phyloP scores from a whole-genome alignment of 2,888 invertebrate genomes.

The Erebia palarica region DNA sequence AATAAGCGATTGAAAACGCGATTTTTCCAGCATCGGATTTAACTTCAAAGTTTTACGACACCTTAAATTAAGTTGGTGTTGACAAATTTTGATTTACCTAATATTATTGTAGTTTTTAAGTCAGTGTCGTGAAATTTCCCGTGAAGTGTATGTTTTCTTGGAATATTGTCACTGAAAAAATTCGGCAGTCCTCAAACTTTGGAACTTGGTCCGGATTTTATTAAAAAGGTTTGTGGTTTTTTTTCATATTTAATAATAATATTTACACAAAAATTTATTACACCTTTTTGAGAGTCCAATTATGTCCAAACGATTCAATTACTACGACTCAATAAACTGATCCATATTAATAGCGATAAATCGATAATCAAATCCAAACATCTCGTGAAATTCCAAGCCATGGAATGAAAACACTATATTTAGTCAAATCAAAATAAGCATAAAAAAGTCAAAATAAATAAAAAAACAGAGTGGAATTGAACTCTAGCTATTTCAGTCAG shows the following conservation, averaged over 20 bases:
- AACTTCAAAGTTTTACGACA: background rate
- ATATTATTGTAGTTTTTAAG: background rate
- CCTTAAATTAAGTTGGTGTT: background rate
- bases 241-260: background rate
- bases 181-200: background rate
- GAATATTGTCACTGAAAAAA: background rate
- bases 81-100: background rate
- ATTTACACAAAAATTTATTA: too few species aligned
- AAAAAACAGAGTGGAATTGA: background rate
- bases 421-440: too few species aligned
- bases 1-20: conserved; percentile 43
- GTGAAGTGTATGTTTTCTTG: background rate
- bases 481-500: background rate
- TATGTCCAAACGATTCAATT: too few species aligned
- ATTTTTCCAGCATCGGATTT: conserved; percentile 2
- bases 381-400: background rate
- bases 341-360: too few species aligned
- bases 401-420: background rate
- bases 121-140: background rate
- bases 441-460: background rate
- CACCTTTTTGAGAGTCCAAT: too few species aligned
- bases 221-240: conserved; percentile 2
- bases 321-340: too few species aligned
- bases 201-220: background rate
- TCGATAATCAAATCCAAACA: too few species aligned